Evolutionary conservation across 2,888 invertebrate genomes (phyloP).

Genomic region (Drosophila paracracens): DNA sequence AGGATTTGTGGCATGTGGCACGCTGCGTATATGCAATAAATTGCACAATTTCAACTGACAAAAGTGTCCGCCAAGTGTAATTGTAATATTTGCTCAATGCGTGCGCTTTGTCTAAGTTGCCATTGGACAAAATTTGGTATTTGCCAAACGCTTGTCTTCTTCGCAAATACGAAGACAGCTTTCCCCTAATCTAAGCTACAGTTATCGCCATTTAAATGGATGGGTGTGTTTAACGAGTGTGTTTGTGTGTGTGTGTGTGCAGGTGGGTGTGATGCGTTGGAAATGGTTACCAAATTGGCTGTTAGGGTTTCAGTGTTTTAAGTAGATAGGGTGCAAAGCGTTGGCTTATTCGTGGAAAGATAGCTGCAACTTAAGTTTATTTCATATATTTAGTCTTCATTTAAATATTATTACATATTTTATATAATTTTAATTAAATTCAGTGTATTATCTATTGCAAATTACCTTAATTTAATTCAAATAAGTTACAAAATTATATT

Average conservation of each 20-base stretch:
- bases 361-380: not conserved
- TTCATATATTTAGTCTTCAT: not conserved
- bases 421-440: not conserved
- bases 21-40: slow-evolving; percentile 66
- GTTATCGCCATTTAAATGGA: slow-evolving; percentile 34
- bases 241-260: not conserved
- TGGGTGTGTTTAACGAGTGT: slow-evolving; percentile 1
- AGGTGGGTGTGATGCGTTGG: not conserved
- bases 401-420: not conserved
- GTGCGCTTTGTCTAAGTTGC: slow-evolving; percentile 47
- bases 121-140: slow-evolving; percentile 56
- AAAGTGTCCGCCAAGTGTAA: slow-evolving; percentile 76
- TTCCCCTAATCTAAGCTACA: slow-evolving; percentile 49
- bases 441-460: not conserved
- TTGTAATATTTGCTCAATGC: slow-evolving; percentile 72
- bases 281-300: slow-evolving; percentile 50
- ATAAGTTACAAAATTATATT: no score
- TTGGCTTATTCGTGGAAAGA: slow-evolving; percentile 16
- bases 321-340: slow-evolving; percentile 29
- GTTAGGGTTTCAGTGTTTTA: slow-evolving; percentile 27
- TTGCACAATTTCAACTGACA: slow-evolving; percentile 50
- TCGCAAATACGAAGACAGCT: slow-evolving; percentile 48
- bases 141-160: slow-evolving; percentile 56
- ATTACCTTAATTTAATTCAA: not conserved
- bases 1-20: slow-evolving; percentile 29